phyloP scores from a whole-genome alignment of 2,888 invertebrate genomes.

The Ditula angustiorana region DNA sequence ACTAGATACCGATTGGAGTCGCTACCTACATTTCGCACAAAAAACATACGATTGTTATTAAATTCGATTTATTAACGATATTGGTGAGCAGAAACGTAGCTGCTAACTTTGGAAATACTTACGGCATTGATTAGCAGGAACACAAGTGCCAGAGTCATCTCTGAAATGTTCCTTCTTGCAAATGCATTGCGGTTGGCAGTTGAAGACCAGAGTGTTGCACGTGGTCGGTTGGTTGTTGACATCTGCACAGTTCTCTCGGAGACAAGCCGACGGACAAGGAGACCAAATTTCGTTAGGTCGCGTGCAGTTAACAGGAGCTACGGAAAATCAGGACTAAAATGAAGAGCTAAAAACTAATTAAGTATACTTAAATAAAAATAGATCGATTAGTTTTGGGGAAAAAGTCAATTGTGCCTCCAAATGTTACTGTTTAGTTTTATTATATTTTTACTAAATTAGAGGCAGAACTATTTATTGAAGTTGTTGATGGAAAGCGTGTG shows the following conservation, averaged over 20 bases:
- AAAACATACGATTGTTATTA: too few species aligned
- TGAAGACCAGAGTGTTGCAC: constrained; percentile 54
- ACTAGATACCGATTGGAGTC: too few species aligned
- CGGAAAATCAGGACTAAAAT: neutral
- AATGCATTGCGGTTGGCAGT: constrained; percentile 58
- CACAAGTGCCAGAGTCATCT: constrained; percentile 50
- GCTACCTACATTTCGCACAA: too few species aligned
- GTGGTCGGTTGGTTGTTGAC: constrained; percentile 42
- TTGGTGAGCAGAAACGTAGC: too few species aligned
- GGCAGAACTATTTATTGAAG: too few species aligned
- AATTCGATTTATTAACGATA: too few species aligned
- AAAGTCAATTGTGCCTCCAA: too few species aligned
- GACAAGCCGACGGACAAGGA: constrained; percentile 54
- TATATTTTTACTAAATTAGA: too few species aligned
- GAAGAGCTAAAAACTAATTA: neutral
- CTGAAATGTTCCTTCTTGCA: constrained; percentile 54
- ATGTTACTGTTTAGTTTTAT: too few species aligned
- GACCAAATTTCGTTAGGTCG: constrained; percentile 55
- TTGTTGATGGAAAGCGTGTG: neutral
- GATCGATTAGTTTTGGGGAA: too few species aligned
- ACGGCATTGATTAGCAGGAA: constrained; percentile 50
- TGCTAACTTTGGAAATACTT: too few species aligned
- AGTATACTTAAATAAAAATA: neutral
- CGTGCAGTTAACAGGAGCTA: constrained; percentile 57
- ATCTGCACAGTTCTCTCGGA: constrained; percentile 54